These are phyloP conservation scores for Ichneumoninae sp. DNA, from an alignment of 2,888 invertebrate genomes.

Conservation along the genomic window DNA sequence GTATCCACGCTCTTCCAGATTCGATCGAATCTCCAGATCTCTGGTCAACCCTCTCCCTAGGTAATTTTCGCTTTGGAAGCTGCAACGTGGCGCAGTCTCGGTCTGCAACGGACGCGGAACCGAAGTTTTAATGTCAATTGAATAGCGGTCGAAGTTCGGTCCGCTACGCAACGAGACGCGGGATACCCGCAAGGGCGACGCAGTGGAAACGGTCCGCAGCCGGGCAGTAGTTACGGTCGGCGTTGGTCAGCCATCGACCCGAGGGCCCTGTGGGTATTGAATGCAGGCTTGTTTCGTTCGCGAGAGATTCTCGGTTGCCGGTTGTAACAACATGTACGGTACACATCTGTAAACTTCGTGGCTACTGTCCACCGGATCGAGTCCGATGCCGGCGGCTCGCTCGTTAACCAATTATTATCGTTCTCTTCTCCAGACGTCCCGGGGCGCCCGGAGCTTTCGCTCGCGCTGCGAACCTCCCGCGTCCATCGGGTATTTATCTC, in stretches of 20 bases:
- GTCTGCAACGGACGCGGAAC: neutral
- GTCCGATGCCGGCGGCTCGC: slow-evolving; percentile 15
- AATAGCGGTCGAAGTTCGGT: slow-evolving; percentile 45
- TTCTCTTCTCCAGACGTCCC: neutral
- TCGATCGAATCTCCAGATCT: neutral
- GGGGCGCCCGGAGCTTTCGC: neutral
- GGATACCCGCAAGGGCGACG: slow-evolving; percentile 46
- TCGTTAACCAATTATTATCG: slow-evolving; percentile 49
- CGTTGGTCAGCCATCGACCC: slow-evolving; percentile 57
- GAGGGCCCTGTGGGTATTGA: slow-evolving; percentile 48
- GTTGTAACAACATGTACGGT: slow-evolving; percentile 4
- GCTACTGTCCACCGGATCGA: slow-evolving; percentile 1
- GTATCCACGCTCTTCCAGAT: too few species aligned
- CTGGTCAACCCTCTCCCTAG: neutral
- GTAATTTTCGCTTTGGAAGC: neutral
- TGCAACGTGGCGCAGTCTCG: neutral
- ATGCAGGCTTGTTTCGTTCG: slow-evolving; percentile 30
- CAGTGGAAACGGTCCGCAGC: neutral
- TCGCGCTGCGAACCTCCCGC: neutral
- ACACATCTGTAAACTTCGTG: slow-evolving; percentile 6
- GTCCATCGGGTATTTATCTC: slow-evolving; percentile 32
- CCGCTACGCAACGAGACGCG: slow-evolving; percentile 38
- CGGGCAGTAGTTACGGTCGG: slow-evolving; percentile 57
- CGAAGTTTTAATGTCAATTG: slow-evolving; percentile 42
- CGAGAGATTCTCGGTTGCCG: slow-evolving; percentile 14